Evolutionary conservation across 2,888 invertebrate genomes (phyloP).

Genomic region (Mythimna loreyi): DNA sequence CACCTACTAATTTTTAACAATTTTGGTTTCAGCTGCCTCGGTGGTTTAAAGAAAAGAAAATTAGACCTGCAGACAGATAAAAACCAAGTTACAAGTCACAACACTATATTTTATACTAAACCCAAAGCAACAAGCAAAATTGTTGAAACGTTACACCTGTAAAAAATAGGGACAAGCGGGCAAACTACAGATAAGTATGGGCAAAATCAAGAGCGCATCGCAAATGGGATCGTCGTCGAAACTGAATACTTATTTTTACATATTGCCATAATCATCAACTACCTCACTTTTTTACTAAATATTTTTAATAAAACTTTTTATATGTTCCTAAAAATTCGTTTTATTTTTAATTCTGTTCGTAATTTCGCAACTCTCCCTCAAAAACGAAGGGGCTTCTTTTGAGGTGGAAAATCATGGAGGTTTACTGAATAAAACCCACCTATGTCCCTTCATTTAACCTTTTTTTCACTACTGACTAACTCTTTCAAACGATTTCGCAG

Average conservation of each 20-base stretch:
- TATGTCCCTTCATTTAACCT: no score
- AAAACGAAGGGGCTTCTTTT: no score
- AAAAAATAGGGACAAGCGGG: not conserved
- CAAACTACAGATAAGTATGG: not conserved
- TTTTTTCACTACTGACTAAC: no score
- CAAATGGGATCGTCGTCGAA: no score
- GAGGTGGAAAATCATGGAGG: no score
- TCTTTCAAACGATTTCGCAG: no score
- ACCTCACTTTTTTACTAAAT: not conserved
- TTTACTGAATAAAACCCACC: no score
- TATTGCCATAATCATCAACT: no score
- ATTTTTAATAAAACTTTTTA: not conserved
- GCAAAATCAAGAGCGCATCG: no score
- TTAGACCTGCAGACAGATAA: not conserved
- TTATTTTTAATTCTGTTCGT: not conserved
- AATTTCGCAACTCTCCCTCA: no score
- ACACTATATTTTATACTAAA: not conserved
- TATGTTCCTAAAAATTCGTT: not conserved
- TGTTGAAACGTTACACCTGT: not conserved
- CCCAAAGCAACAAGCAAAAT: not conserved
- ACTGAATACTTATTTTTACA: no score
- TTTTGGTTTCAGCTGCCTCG: constrained; percentile 3
- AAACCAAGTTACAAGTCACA: not conserved
- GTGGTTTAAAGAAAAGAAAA: not conserved
- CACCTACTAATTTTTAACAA: not conserved